These are phyloP conservation scores for Paramormyrops kingsleyae DNA, from an alignment of 2,113 vertebrate genomes.

Conservation along the genomic window DNA sequence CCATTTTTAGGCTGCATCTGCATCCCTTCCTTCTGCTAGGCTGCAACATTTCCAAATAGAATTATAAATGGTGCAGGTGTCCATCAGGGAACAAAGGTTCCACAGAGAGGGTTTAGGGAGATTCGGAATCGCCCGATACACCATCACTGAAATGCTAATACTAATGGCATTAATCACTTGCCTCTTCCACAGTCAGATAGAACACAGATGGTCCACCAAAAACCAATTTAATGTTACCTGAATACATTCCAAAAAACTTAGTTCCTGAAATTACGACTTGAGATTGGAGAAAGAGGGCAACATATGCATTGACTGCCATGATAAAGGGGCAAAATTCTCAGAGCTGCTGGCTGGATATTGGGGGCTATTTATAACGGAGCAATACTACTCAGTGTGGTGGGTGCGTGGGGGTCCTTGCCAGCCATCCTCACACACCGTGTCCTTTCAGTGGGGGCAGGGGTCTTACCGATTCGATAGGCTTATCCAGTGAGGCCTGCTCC, in stretches of 20 bases:
- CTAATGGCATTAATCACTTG: not conserved
- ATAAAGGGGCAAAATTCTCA: not conserved
- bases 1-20: not conserved
- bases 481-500: slow-evolving; percentile 96
- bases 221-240: not conserved
- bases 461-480: slow-evolving; percentile 99
- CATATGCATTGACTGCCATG: not conserved
- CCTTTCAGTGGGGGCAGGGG: slow-evolving; percentile 31
- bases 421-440: slow-evolving; percentile 62
- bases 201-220: not conserved
- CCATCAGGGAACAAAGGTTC: not conserved
- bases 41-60: not conserved
- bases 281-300: not conserved
- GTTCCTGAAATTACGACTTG: not conserved
- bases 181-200: not conserved
- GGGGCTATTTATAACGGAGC: not conserved
- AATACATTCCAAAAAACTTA: not conserved
- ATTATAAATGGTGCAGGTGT: not conserved
- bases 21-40: not conserved
- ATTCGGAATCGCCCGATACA: not conserved
- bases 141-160: not conserved
- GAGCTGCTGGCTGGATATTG: not conserved
- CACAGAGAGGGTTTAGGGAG: not conserved
- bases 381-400: not conserved
- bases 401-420: slow-evolving; percentile 57